phyloP scores from a whole-genome alignment of 2,888 invertebrate genomes.

The Eupelmus urozonus region DNA sequence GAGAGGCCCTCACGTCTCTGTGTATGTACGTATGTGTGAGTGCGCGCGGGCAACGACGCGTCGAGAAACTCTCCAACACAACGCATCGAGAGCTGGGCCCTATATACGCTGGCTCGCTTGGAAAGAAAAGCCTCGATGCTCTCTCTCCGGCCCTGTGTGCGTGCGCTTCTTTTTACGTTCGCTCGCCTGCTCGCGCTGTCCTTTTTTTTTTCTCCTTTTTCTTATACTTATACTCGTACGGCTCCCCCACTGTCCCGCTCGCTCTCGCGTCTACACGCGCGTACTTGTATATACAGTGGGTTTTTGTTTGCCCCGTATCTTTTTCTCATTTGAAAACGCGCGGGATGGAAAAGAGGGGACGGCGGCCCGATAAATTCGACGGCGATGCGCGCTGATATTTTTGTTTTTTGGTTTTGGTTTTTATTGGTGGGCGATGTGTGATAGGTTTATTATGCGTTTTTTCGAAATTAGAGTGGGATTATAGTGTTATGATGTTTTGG shows the following conservation, averaged over 20 bases:
- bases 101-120: conserved; percentile 61
- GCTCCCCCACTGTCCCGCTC: conserved; percentile 27
- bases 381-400: conserved; percentile 10
- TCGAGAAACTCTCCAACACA: conserved; percentile 65
- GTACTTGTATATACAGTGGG: conserved; percentile 6
- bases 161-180: background rate
- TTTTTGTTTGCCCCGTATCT: conserved; percentile 57
- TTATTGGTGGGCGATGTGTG: no score
- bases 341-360: no score
- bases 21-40: conserved; percentile 46
- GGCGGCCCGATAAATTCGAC: conserved; percentile 42
- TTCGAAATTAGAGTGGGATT: no score
- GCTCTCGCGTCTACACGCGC: conserved; percentile 10
- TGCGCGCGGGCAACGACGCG: conserved; percentile 48
- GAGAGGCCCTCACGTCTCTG: conserved; percentile 62
- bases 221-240: background rate
- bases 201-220: background rate
- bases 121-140: conserved; percentile 67
- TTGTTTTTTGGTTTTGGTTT: background rate
- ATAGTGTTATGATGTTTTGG: no score
- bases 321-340: conserved; percentile 52
- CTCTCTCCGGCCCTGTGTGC: conserved; percentile 29
- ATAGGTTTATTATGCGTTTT: background rate
- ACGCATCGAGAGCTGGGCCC: conserved; percentile 60
- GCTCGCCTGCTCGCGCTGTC: background rate